phyloP scores from a whole-genome alignment of 2,113 vertebrate genomes.

The Heliornis fulica region DNA sequence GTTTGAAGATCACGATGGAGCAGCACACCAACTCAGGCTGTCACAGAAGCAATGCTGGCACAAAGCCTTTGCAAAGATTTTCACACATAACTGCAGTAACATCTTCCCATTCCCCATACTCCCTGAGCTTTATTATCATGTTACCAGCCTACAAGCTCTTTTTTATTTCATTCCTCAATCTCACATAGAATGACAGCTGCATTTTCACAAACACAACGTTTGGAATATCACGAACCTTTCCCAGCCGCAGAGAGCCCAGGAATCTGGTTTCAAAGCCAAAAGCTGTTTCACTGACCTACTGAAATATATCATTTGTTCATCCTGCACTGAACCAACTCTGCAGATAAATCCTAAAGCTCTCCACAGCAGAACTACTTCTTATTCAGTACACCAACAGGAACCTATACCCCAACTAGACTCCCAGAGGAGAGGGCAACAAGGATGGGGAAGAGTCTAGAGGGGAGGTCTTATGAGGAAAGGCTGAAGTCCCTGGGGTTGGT shows the following conservation, averaged over 20 bases:
- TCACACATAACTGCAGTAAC: not conserved
- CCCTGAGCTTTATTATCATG: not conserved
- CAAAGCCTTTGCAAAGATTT: not conserved
- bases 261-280: not conserved
- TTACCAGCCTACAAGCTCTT: not conserved
- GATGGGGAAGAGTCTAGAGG: no score
- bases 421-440: not conserved
- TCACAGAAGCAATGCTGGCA: not conserved
- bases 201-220: not conserved
- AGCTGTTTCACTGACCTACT: not conserved
- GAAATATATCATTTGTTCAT: not conserved
- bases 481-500: no score
- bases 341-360: not conserved
- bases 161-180: not conserved
- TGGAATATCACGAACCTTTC: not conserved
- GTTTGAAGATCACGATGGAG: not conserved
- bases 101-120: not conserved
- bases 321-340: not conserved
- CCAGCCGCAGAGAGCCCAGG: not conserved
- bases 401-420: not conserved
- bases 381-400: accelerated
- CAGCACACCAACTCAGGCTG: not conserved
- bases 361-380: not conserved
- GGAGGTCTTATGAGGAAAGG: no score
- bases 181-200: accelerated